Base-by-base conservation (phyloP, 1,140 invertebrate species). In the Akabosia matsudoensis region DNA sequence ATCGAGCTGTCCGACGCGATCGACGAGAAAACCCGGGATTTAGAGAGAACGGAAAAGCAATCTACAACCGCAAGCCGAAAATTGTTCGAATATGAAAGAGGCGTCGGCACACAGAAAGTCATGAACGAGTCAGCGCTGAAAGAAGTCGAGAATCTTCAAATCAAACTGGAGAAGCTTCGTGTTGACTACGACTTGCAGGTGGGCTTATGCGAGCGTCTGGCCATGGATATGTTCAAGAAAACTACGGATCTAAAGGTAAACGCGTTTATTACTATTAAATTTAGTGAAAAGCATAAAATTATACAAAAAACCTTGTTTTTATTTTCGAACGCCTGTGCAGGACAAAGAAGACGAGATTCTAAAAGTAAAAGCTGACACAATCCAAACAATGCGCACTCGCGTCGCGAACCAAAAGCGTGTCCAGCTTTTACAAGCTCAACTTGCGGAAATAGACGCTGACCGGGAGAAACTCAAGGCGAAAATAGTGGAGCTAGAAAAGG, bases 401-500 rank as follows among this genome's bases (percentile, higher is more conserved):
- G 45, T 22, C 37, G 28, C 34, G 3, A 72, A 72, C 22, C 4
- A 37, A 28, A 72, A 72, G 26, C 33, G 37, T 72, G 70, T 24
- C 33, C 33, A 72, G n/a, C 3, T 26, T 28, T 22, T 72, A 3
- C 70, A 72, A 22, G 70, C 34, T 13, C 33, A 22, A 16, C 26
- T 72, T 2, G 34, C 4, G 1, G 70, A 33, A 4, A 37, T 72
- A 34, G 70, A 72, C 13, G 37, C 16, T 7, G 70, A 72, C 24
- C 33, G 70, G 13, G 79, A 80, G 71, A 37, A 3, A 34, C 45
- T 80, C 16, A 75, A 56, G 33, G 18, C 0, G 2, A 77, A 77
- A 70, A 74, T 77, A 34, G 24, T 37, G 22, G 28, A 61, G 4
- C 61, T 79, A 24, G 78, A 79, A 28, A 77, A 74, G 24, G 78